These are phyloP conservation scores for Leptinotarsa haldemani DNA, from an alignment of 2,888 invertebrate species.

Conservation along the genomic window DNA sequence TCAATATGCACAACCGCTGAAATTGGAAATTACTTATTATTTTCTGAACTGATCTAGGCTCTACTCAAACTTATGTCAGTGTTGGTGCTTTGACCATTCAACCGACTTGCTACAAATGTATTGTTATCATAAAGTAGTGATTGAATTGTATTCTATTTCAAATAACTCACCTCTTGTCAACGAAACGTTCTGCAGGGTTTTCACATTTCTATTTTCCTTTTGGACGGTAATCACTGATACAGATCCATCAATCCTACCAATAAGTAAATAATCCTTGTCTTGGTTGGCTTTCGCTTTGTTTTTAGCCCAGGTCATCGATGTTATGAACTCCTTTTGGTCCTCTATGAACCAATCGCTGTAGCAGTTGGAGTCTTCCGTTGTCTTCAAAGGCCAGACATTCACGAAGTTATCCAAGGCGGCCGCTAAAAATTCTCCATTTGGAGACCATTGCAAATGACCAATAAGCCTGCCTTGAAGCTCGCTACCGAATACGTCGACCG, in stretches of 20 bases:
- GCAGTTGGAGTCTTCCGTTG: constrained; percentile 51
- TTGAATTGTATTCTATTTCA: neutral
- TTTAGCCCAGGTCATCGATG: constrained; percentile 68
- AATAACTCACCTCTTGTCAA: constrained; percentile 59
- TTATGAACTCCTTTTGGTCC: constrained; percentile 67
- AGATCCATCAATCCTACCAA: constrained; percentile 70
- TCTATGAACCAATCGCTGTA: constrained; percentile 64
- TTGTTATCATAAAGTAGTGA: too few species aligned
- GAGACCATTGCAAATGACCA: constrained; percentile 68
- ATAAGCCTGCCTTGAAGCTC: constrained; percentile 64
- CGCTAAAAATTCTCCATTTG: constrained; percentile 69
- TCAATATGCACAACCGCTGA: constrained; percentile 69
- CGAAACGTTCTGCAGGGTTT: constrained; percentile 61
- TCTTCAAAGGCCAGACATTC: constrained; percentile 71
- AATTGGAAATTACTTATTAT: constrained; percentile 46
- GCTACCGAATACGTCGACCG: constrained; percentile 66
- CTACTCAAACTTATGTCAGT: too few species aligned
- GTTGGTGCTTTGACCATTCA: too few species aligned
- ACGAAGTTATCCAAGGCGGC: constrained; percentile 71
- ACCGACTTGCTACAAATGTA: too few species aligned
- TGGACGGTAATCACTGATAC: constrained; percentile 62
- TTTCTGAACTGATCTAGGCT: too few species aligned
- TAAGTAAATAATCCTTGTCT: constrained; percentile 64
- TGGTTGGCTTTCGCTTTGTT: constrained; percentile 45
- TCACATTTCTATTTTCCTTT: constrained; percentile 54